phyloP scores from a whole-genome alignment of 2,888 invertebrate genomes.

The Coelinius sp. region DNA sequence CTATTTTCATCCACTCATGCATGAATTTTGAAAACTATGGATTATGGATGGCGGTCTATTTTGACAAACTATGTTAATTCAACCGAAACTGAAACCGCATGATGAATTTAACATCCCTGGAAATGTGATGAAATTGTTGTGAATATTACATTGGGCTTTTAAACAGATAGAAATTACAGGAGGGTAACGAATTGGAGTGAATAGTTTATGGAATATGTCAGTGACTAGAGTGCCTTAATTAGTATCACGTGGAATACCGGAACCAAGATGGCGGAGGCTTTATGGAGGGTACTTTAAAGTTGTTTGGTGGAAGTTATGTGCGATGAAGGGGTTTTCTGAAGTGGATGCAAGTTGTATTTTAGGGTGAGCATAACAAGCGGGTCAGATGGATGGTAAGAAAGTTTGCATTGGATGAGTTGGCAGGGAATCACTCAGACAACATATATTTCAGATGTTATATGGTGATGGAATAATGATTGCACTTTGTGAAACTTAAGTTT shows the following conservation, averaged over 20 bases:
- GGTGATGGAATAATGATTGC: too few relatives aligned
- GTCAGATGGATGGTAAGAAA: conserved; percentile 17
- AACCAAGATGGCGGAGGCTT: conserved; percentile 6
- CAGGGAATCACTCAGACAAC: background rate
- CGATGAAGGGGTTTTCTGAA: conserved; percentile 16
- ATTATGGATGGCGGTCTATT: background rate
- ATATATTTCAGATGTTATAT: conserved; percentile 4
- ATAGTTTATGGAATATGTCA: conserved; percentile 8
- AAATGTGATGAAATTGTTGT: background rate
- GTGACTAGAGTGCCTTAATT: background rate
- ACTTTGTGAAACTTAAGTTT: too few relatives aligned
- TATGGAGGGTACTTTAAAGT: conserved; percentile 24
- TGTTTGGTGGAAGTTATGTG: conserved; percentile 1
- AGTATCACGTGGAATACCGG: conserved; percentile 5
- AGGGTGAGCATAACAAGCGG: conserved; percentile 42
- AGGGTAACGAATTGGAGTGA: background rate
- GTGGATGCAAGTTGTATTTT: conserved; percentile 18
- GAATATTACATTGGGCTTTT: background rate
- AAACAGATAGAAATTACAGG: background rate
- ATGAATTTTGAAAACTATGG: background rate
- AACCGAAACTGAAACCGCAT: background rate
- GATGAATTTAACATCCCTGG: background rate
- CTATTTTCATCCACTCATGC: background rate
- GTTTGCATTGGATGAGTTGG: conserved; percentile 8
- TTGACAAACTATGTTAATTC: background rate